Conservation (phyloP, 2,888 invertebrate species). For the Danaus chrysippus region DNA sequence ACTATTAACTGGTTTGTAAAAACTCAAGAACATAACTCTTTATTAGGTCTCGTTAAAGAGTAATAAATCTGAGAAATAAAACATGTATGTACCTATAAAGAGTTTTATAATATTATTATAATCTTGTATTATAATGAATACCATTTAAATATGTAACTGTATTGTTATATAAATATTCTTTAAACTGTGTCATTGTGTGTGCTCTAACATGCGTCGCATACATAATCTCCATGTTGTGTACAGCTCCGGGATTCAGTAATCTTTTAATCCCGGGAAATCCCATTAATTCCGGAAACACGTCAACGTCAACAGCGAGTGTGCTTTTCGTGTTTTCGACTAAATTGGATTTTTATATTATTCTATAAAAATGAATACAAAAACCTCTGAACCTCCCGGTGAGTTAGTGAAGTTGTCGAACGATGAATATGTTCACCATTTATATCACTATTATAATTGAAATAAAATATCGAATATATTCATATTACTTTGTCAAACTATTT, state of each 20-base stretch:
- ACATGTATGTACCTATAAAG: no score
- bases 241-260: conserved; percentile 21
- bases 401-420: no score
- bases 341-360: conserved; percentile 2
- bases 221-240: conserved; percentile 12
- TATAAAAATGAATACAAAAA: conserved; percentile 2
- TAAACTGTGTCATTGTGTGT: neutral
- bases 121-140: no score
- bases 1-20: no score
- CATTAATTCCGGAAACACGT: conserved; percentile 13
- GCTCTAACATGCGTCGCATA: neutral
- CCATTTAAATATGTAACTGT: neutral
- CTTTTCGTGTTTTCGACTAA: conserved; percentile 10
- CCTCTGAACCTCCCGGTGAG: no score
- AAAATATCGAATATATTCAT: no score
- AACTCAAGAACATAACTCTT: no score
- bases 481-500: neutral
- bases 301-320: conserved; percentile 17
- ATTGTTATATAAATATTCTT: neutral
- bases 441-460: no score
- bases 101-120: no score
- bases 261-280: conserved; percentile 21
- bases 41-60: no score
- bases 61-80: no score
- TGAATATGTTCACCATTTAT: no score